Percentiles rank a stretch among this genome's conserved stretches.
Conservation (phyloP, 2,888 invertebrate genomes). For the Siphlonurus alternatus region DNA sequence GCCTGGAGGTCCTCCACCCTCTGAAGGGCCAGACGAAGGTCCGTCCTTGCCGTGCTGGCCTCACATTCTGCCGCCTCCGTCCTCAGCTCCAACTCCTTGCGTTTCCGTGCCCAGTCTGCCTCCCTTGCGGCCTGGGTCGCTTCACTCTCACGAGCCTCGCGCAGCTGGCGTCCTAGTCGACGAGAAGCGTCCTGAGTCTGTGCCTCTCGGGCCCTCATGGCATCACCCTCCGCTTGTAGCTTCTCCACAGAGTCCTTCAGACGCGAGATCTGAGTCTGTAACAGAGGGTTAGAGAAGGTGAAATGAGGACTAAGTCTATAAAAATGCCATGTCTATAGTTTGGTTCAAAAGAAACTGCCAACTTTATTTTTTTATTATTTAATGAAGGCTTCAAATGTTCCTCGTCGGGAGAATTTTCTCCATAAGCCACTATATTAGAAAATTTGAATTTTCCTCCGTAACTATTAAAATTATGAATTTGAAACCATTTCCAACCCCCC, state of each 20-base stretch:
- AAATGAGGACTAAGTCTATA: too few relatives aligned
- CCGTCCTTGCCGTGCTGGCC: slow-evolving; percentile 51
- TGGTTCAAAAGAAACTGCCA: neutral
- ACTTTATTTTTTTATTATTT: too few relatives aligned
- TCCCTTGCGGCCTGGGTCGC: slow-evolving; percentile 51
- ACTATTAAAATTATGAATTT: too few relatives aligned
- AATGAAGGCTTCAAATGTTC: too few relatives aligned
- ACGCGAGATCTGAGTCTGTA: slow-evolving; percentile 42
- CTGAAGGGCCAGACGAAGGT: slow-evolving; percentile 72
- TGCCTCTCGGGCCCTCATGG: slow-evolving; percentile 53
- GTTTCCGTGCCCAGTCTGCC: slow-evolving; percentile 52
- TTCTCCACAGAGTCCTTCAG: slow-evolving; percentile 58
- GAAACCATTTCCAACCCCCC: too few relatives aligned
- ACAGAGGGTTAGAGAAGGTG: slow-evolving; percentile 26
- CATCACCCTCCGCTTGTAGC: slow-evolving; percentile 49
- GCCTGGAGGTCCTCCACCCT: slow-evolving; percentile 83
- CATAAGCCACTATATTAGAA: too few relatives aligned
- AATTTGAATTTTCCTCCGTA: too few relatives aligned
- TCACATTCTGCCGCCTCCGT: slow-evolving; percentile 54
- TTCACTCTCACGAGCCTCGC: slow-evolving; percentile 66
- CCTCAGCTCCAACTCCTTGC: slow-evolving; percentile 58
- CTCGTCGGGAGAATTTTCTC: too few relatives aligned
- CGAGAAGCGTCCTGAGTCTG: slow-evolving; percentile 61
- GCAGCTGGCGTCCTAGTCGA: slow-evolving; percentile 40
- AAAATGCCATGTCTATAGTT: neutral